phyloP scores from a whole-genome alignment of 2,797 vertebrate species.

The Tachyglossus aculeatus region DNA sequence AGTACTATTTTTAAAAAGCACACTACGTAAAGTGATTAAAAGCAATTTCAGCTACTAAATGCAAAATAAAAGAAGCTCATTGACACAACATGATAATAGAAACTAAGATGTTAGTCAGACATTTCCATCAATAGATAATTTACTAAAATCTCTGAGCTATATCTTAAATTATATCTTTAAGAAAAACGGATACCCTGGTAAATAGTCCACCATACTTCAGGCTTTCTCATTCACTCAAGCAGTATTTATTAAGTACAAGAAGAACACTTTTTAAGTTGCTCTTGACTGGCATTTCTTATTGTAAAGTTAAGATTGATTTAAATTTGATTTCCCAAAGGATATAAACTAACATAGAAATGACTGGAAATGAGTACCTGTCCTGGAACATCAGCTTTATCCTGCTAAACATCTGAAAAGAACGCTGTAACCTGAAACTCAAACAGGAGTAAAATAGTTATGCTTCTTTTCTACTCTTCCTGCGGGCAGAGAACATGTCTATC shows the following conservation, averaged over 20 bases:
- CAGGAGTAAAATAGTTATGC: slow-evolving; percentile 10
- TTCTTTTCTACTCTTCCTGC: background rate
- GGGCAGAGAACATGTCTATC: too few species aligned
- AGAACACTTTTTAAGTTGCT: slow-evolving; percentile 38
- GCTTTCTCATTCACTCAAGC: slow-evolving; percentile 46
- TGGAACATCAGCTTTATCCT: slow-evolving; percentile 37
- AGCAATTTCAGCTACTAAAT: background rate
- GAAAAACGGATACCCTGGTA: slow-evolving; percentile 25
- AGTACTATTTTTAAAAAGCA: too few species aligned
- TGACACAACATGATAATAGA: background rate
- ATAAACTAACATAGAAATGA: slow-evolving; percentile 51
- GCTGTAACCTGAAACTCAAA: slow-evolving; percentile 38
- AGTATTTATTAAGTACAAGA: slow-evolving; percentile 49
- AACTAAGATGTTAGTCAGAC: background rate
- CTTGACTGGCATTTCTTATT: slow-evolving; percentile 42
- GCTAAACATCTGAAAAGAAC: slow-evolving; percentile 45
- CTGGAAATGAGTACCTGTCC: slow-evolving; percentile 26
- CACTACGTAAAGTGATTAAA: background rate
- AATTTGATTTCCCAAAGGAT: slow-evolving; percentile 48
- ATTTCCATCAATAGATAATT: slow-evolving; percentile 12
- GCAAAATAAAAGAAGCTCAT: background rate
- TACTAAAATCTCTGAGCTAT: slow-evolving; percentile 1
- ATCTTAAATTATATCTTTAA: slow-evolving; percentile 49
- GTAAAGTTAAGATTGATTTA: slow-evolving; percentile 45
- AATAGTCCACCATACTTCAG: slow-evolving; percentile 53